These are phyloP conservation scores for Antedon mediterranea DNA, from an alignment of 53 echinoderm and acorn worm species.

Conservation along the genomic window DNA sequence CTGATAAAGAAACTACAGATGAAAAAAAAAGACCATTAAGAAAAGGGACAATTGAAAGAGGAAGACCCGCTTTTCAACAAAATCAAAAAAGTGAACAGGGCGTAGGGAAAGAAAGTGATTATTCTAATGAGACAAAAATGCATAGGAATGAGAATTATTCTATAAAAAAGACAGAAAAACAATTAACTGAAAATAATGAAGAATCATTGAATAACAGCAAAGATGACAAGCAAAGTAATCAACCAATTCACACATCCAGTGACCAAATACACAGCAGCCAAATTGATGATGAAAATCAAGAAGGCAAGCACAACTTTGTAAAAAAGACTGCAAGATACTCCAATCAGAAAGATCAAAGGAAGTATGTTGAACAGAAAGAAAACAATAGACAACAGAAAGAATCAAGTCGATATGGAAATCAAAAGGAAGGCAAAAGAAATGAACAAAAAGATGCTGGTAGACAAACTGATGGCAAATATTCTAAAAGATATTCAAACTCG, in stretches of 20 bases:
- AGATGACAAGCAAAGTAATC: not conserved
- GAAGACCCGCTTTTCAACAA: not conserved
- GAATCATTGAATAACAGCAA: conserved; percentile 2
- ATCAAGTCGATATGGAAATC: not conserved
- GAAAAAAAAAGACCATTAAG: not conserved
- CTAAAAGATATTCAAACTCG: not conserved
- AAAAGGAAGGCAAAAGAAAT: conserved; percentile 7
- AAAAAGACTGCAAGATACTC: conserved; percentile 5
- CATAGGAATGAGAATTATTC: too few species aligned
- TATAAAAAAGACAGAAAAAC: not conserved
- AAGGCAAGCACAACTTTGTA: not conserved
- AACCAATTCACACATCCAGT: not conserved
- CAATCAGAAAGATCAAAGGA: conserved; percentile 11
- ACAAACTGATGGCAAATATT: not conserved
- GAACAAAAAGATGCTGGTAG: conserved; percentile 6
- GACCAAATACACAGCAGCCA: not conserved
- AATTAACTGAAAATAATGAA: not conserved
- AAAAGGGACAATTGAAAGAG: not conserved
- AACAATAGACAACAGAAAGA: not conserved
- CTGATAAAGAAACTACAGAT: not conserved
- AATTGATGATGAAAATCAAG: not conserved
- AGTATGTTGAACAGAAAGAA: conserved; percentile 23
- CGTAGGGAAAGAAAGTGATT: not conserved
- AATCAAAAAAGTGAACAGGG: not conserved
- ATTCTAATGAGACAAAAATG: not conserved